Conservation (phyloP, 1,140 invertebrate species). For the Calosoma granatense region DNA sequence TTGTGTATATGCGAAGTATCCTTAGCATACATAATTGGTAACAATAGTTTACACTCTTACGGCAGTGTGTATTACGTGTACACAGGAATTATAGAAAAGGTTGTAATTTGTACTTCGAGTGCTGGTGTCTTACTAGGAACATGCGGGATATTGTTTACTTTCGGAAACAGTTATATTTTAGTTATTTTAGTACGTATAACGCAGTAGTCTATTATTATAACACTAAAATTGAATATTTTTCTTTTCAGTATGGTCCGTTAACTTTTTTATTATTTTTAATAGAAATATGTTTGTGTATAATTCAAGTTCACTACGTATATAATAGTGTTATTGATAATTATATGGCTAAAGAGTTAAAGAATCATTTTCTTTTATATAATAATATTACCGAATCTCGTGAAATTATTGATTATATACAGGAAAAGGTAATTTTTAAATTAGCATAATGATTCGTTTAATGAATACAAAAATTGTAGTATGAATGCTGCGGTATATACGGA, state of each 20-base stretch:
- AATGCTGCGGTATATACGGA: background rate
- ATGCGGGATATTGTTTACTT: too few species aligned
- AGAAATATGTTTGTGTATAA: background rate
- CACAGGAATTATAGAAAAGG: background rate
- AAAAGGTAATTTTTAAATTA: background rate
- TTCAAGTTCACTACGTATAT: background rate
- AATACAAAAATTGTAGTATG: background rate
- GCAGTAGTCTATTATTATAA: too few species aligned
- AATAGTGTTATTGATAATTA: background rate
- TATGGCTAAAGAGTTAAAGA: background rate
- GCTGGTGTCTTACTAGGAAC: too few species aligned
- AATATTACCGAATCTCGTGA: background rate
- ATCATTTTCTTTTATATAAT: background rate
- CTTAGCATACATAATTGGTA: background rate
- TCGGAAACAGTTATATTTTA: too few species aligned
- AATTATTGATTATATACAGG: background rate
- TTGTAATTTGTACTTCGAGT: too few species aligned
- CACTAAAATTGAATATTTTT: too few species aligned
- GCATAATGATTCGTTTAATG: background rate
- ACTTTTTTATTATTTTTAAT: background rate
- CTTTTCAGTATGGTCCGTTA: background rate
- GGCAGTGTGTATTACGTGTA: background rate
- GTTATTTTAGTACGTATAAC: too few species aligned
- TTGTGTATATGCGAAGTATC: background rate
- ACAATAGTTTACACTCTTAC: background rate